A percentile compares a stretch with the other conserved stretches of the same genome.
These are phyloP conservation scores for Drosophila dives DNA, from an alignment of 2,888 invertebrate species.

Conservation along the genomic window DNA sequence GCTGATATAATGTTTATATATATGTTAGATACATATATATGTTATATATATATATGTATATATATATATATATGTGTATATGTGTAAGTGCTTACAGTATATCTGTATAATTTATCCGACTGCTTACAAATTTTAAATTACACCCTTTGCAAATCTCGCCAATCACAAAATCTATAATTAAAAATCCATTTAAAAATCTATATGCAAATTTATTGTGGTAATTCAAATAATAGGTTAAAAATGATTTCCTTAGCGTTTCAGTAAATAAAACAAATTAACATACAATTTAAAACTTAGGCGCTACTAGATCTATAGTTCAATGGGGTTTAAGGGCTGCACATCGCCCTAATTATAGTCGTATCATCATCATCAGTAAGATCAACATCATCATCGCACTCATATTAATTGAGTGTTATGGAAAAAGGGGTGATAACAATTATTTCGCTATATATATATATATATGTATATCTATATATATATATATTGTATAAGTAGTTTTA, in stretches of 20 bases:
- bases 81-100: too few species aligned
- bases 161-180: not conserved
- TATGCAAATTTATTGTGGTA: slow-evolving; percentile 46
- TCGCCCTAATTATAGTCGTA: slow-evolving; percentile 11
- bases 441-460: slow-evolving; percentile 13
- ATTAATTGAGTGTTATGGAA: slow-evolving; percentile 43
- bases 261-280: slow-evolving; percentile 69
- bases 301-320: slow-evolving; percentile 54
- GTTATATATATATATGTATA: too few species aligned
- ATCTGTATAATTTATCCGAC: not conserved
- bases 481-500: slow-evolving; percentile 25
- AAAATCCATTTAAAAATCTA: slow-evolving; percentile 2
- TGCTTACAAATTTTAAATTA: not conserved
- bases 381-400: slow-evolving; percentile 43
- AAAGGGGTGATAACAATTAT: slow-evolving; percentile 18
- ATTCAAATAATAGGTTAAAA: slow-evolving; percentile 49
- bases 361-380: slow-evolving; percentile 21
- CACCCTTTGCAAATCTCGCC: not conserved
- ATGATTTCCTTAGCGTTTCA: slow-evolving; percentile 52
- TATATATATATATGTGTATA: too few species aligned
- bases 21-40: too few species aligned
- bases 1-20: not conserved
- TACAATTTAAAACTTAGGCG: slow-evolving; percentile 46
- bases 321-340: slow-evolving; percentile 15
- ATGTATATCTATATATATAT: slow-evolving; percentile 13